Evolutionary conservation across 2,888 invertebrate genomes (phyloP), one percentile per base, ranked within the genome.

Genomic region (Drosophila merina): DNA sequence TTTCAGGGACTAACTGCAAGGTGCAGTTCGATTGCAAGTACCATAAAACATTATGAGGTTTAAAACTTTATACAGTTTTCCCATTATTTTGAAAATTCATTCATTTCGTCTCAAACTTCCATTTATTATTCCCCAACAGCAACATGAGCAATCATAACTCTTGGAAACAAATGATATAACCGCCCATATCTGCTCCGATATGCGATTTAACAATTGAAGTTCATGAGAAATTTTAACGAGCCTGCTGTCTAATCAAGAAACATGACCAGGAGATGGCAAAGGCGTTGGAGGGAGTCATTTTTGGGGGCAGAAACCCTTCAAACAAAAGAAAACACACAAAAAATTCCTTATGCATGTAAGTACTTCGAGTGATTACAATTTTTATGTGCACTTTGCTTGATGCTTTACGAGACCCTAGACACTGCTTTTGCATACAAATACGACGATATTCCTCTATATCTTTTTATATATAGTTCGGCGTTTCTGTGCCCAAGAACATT

Each of bases 341-440:
- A 60, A 67, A 85, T 82, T 79, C 71, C 45, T 59, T 49, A 79
- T 73, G 75, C 81, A 68, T 70, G 79, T 68, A 75, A 82, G 79
- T 82, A 81, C 79, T 70, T 47, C 67, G 40, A 68, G 66, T 62
- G 83, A 86, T 86, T 84, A 80, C 68, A 67, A 58, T 69, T 83
- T 83, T 83, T 72, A 83, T 83, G 82, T 78, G 78, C 84, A 78
- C 81, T 83, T 70, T 59, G 59, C 69, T 47, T 40, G 56, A 70
- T 74, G 72, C 74, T 82, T 83, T 80, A 83, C 78, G 86, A 86
- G 57, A 52, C 70, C 50, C 70, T 47, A 12, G 56, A 60, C 73
- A 74, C 79, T 74, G 71, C 83, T 79, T 70, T 85, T 82, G 81
- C 81, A 81, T 85, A 82, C 75, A 64, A 82, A 85, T 60, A 51